Conservation (phyloP, 2,888 invertebrate species). For the Peribatodes rhomboidaria region DNA sequence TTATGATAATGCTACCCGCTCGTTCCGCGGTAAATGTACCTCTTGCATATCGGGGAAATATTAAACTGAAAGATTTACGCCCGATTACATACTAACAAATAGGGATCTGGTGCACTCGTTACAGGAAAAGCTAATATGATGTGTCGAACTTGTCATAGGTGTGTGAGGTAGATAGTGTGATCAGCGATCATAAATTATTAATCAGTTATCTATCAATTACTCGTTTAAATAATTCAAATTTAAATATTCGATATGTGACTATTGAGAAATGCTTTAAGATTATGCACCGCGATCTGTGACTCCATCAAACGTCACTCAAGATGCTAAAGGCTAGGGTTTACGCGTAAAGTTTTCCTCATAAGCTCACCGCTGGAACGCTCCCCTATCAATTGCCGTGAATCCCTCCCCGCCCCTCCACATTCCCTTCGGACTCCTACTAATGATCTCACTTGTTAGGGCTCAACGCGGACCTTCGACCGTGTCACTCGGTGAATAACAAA, state of each 20-base stretch:
- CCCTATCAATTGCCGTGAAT: conserved; percentile 80
- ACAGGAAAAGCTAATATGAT: conserved; percentile 11
- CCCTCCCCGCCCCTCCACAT: conserved; percentile 51
- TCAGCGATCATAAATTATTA: neutral
- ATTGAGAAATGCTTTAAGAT: conserved; percentile 32
- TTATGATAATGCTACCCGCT: conserved; percentile 66
- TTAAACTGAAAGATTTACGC: conserved; percentile 50
- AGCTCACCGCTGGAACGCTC: conserved; percentile 77
- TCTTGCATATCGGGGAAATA: conserved; percentile 57
- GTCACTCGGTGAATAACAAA: conserved; percentile 84
- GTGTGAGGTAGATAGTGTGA: neutral
- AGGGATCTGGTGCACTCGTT: conserved; percentile 19
- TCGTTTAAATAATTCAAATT: no score
- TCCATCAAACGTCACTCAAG: conserved; percentile 67
- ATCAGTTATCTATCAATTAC: neutral
- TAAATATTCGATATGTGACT: neutral
- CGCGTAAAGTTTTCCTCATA: conserved; percentile 83
- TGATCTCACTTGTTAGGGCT: conserved; percentile 86
- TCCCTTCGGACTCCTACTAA: conserved; percentile 71
- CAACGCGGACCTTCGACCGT: conserved; percentile 80
- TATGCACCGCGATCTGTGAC: conserved; percentile 58
- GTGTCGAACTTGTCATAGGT: neutral
- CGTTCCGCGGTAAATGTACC: conserved; percentile 56
- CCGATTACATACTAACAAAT: conserved; percentile 38
- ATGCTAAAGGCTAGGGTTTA: conserved; percentile 68